A percentile compares a stretch with the other conserved stretches of the same genome.
Evolutionary conservation across 2,888 invertebrate genomes (phyloP).

Genomic region (Aspidiotus destructor): DNA sequence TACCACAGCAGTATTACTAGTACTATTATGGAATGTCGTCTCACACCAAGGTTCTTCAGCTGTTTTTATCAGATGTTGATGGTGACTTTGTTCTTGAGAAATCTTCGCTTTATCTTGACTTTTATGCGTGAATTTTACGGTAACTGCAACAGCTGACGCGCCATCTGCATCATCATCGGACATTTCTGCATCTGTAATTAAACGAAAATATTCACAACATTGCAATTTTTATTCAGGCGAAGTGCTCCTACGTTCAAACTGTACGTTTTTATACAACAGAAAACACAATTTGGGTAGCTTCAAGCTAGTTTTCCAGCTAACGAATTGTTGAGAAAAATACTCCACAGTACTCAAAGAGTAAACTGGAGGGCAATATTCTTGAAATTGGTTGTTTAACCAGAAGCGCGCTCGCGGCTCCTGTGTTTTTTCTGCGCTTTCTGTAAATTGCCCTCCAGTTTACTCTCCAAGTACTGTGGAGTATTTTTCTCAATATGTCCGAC

Average conservation of each 20-base stretch:
- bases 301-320: no score
- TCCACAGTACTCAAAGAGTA: no score
- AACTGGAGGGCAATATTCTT: no score
- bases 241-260: neutral
- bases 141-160: conserved; percentile 22
- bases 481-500: no score
- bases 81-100: conserved; percentile 28
- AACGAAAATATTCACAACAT: neutral
- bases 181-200: conserved; percentile 1
- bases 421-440: no score
- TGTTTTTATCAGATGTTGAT: conserved; percentile 18
- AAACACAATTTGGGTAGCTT: no score
- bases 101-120: conserved; percentile 21
- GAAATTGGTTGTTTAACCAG: no score
- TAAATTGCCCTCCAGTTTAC: no score
- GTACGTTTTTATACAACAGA: neutral
- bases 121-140: conserved; percentile 23
- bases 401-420: no score
- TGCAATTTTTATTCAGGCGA: neutral
- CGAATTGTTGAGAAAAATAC: no score
- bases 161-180: conserved; percentile 10
- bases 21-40: conserved; percentile 11
- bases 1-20: conserved; percentile 13
- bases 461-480: no score
- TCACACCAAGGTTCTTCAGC: conserved; percentile 31